Conservation (phyloP, 1,140 invertebrate genomes). For the Macrobrachium nipponense region DNA sequence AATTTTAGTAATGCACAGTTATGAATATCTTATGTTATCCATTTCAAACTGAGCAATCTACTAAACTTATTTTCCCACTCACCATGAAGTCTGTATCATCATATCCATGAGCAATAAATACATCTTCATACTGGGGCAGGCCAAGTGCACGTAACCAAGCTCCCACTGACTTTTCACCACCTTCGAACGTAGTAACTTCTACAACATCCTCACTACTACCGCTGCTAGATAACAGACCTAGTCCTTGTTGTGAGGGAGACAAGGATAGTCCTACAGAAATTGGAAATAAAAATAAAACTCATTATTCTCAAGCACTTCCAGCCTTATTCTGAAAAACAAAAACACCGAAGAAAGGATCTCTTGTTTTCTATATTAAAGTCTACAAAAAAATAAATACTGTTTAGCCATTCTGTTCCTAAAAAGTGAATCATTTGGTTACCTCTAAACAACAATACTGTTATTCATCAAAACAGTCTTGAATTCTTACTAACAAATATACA, state of each 20-base stretch:
- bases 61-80: constrained; percentile 69
- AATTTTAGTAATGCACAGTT: neutral
- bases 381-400: too few species aligned
- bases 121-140: constrained; percentile 84
- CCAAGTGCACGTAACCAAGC: constrained; percentile 70
- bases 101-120: constrained; percentile 88
- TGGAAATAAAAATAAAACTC: neutral
- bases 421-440: too few species aligned
- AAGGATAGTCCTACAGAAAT: constrained; percentile 47
- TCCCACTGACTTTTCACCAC: constrained; percentile 34
- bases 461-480: neutral
- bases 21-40: neutral
- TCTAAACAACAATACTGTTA: neutral
- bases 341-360: neutral
- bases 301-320: too few species aligned
- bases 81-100: constrained; percentile 95
- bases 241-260: constrained; percentile 55
- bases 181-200: neutral
- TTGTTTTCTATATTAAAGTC: too few species aligned
- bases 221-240: constrained; percentile 65
- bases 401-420: too few species aligned
- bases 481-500: neutral
- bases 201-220: constrained; percentile 74
- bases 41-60: neutral
- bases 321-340: neutral